Evolutionary conservation across 2,113 vertebrate species (phyloP).

Genomic region (Pangasianodon hypophthalmus): DNA sequence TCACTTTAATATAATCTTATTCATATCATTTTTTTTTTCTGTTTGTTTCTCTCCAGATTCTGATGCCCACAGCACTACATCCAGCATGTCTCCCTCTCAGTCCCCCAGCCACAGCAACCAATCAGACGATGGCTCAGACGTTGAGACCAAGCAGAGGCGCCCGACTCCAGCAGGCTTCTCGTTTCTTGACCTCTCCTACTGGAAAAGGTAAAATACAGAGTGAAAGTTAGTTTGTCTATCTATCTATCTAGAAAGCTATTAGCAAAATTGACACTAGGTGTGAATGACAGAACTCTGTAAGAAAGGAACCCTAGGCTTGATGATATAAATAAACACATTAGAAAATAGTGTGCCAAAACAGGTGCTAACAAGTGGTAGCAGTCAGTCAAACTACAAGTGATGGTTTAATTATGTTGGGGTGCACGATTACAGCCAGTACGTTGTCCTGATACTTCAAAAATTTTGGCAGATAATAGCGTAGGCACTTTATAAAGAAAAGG

Average conservation of each 20-base stretch:
- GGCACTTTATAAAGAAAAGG: neutral
- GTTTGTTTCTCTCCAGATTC: slow-evolving; percentile 67
- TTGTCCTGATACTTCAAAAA: no score
- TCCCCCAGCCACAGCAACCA: slow-evolving; percentile 81
- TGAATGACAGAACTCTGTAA: neutral
- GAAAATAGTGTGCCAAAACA: neutral
- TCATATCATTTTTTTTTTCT: neutral
- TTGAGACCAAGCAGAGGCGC: slow-evolving; percentile 76
- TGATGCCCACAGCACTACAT: slow-evolving; percentile 79
- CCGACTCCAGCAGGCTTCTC: slow-evolving; percentile 72
- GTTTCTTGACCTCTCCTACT: slow-evolving; percentile 79
- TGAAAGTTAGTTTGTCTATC: no score
- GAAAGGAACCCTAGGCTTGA: neutral
- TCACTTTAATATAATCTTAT: neutral
- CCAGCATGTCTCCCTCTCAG: slow-evolving; percentile 78
- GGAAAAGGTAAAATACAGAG: slow-evolving; percentile 72
- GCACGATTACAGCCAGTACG: no score
- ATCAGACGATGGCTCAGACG: slow-evolving; percentile 79
- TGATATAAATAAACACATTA: neutral
- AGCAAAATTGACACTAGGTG: neutral
- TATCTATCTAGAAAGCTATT: neutral
- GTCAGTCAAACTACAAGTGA: no score
- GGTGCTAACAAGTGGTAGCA: no score
- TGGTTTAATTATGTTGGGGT: no score
- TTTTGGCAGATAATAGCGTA: no score